Evolutionary conservation across 2,113 vertebrate genomes (phyloP).

Genomic region (Sinocyclocheilus grahami): DNA sequence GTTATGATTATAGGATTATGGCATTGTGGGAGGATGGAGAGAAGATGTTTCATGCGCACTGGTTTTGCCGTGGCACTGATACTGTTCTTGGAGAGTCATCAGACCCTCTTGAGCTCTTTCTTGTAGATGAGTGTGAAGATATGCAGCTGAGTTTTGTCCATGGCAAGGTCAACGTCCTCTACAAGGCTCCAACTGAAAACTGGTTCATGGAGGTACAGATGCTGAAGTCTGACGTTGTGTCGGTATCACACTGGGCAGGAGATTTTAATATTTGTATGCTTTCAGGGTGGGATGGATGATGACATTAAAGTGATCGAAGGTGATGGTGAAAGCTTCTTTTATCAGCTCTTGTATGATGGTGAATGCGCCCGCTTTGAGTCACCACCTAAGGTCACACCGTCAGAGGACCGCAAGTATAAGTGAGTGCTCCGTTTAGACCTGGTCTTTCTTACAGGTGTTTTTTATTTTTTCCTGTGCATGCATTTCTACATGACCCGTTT

Average conservation of each 20-base stretch:
- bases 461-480: not conserved
- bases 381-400: conserved; percentile 72
- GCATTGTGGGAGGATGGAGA: conserved; percentile 90
- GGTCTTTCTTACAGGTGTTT: not conserved
- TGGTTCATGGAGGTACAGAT: conserved; percentile 86
- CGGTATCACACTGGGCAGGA: not conserved
- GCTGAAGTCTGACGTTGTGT: no score
- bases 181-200: conserved; percentile 85
- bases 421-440: conserved; percentile 64
- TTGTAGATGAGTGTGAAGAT: conserved; percentile 95
- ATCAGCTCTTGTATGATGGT: conserved; percentile 93
- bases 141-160: conserved; percentile 92
- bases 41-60: conserved; percentile 95
- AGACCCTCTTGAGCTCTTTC: conserved; percentile 88
- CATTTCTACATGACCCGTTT: not conserved
- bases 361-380: conserved; percentile 90
- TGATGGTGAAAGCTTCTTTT: conserved; percentile 92
- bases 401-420: conserved; percentile 85
- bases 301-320: conserved; percentile 85
- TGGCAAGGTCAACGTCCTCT: conserved; percentile 86
- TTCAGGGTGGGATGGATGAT: conserved; percentile 84
- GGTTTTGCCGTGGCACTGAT: conserved; percentile 90
- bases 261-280: not conserved
- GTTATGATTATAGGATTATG: conserved; percentile 77
- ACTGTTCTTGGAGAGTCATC: conserved; percentile 92